These are phyloP conservation scores for Drosophila ananassae DNA, from an alignment of 1,140 invertebrate species.

Conservation along the genomic window DNA sequence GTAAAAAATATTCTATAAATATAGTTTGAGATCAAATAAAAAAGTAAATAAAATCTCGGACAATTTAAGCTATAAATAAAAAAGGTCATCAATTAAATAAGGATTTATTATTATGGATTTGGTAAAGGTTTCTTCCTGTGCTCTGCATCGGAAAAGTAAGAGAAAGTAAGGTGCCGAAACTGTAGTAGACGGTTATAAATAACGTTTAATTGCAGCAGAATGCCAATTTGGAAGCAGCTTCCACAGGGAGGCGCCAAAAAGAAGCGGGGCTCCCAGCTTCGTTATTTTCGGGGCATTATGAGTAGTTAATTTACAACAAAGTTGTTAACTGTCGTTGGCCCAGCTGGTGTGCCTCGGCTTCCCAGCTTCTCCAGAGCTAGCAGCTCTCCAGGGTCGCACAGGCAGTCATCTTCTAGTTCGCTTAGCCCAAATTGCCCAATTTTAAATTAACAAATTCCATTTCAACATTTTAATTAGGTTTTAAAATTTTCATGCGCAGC, in stretches of 20 bases:
- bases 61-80: not conserved
- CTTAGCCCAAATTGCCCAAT: slow-evolving; percentile 75
- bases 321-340: slow-evolving; percentile 68
- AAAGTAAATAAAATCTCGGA: not conserved
- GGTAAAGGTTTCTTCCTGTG: slow-evolving; percentile 6
- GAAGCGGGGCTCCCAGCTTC: slow-evolving; percentile 7
- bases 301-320: slow-evolving; percentile 82
- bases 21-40: not conserved
- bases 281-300: slow-evolving; percentile 65
- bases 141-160: not conserved
- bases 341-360: slow-evolving; percentile 46
- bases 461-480: slow-evolving; percentile 83
- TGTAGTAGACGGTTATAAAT: slow-evolving; percentile 69
- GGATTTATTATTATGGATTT: not conserved
- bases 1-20: not conserved
- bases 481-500: slow-evolving; percentile 77
- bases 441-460: slow-evolving; percentile 83
- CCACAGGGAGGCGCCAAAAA: not conserved
- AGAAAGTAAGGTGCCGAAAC: not conserved
- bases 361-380: not conserved
- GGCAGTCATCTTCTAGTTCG: slow-evolving; percentile 44
- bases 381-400: slow-evolving; percentile 18
- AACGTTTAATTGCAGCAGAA: slow-evolving; percentile 78
- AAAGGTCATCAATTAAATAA: not conserved
- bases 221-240: slow-evolving; percentile 57